Evolutionary conservation across 2,797 vertebrate genomes (phyloP).

Genomic region (Lagodon rhomboides): DNA sequence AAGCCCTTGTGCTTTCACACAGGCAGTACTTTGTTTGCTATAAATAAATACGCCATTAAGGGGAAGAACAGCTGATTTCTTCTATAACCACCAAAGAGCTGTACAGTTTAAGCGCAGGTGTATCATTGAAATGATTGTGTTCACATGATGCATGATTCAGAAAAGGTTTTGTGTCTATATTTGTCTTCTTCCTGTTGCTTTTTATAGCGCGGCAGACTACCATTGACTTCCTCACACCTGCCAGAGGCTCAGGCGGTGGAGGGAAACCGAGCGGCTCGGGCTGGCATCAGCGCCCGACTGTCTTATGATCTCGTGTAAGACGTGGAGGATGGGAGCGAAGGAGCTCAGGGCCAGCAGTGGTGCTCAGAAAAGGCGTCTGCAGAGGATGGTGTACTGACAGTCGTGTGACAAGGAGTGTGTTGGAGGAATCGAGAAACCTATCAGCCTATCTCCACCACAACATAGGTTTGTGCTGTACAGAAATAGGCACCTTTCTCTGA

Average conservation of each 20-base stretch:
- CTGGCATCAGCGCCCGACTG: conserved; percentile 5
- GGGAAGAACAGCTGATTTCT: neutral
- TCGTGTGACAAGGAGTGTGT: neutral
- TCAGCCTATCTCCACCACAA: neutral
- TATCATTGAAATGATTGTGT: neutral
- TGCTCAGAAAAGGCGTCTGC: neutral
- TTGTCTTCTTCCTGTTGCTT: neutral
- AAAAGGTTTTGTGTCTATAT: neutral
- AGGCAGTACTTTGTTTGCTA: neutral
- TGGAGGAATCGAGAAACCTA: too few species aligned
- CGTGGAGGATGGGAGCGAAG: neutral
- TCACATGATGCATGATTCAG: neutral
- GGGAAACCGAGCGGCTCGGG: conserved; percentile 32
- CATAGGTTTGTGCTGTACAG: neutral
- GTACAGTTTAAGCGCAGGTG: neutral
- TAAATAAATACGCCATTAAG: neutral
- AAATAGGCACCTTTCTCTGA: neutral
- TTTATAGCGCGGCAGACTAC: neutral
- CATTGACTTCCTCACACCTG: conserved; percentile 16
- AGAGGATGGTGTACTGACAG: conserved; percentile 23
- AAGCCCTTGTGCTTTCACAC: neutral
- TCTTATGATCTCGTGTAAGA: conserved; percentile 34
- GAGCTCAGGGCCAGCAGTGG: neutral
- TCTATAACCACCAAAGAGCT: neutral
- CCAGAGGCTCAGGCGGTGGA: conserved; percentile 8